Conservation (phyloP, 2,888 invertebrate species). For the Lithophane semibrunnea region DNA sequence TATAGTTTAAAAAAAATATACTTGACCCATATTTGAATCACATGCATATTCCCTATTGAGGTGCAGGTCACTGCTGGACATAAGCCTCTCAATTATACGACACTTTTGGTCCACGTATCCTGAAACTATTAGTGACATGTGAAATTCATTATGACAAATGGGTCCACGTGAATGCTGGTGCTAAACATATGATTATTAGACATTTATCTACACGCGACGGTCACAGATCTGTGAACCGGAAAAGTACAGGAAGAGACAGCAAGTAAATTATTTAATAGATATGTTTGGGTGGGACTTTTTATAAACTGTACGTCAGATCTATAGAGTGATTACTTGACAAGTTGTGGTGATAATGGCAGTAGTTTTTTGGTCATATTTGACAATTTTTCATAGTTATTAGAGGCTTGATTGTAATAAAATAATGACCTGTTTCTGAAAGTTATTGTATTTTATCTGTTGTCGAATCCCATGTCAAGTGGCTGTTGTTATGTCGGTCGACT, state of each 20-base stretch:
- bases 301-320: conserved; percentile 1
- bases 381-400: conserved; percentile 1
- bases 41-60: neutral
- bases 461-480: neutral
- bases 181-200: conserved; percentile 40
- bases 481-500: neutral
- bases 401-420: neutral
- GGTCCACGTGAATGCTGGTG: conserved; percentile 40
- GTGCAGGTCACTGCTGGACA: neutral
- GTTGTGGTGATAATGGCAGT: conserved; percentile 3
- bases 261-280: conserved; percentile 37
- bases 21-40: too few species aligned
- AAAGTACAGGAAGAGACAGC: conserved; percentile 49
- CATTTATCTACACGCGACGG: conserved; percentile 56
- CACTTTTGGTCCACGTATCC: neutral
- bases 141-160: conserved; percentile 23
- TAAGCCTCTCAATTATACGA: neutral
- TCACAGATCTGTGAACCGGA: conserved; percentile 65
- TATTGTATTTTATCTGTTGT: neutral
- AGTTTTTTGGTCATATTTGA: neutral
- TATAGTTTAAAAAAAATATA: too few species aligned
- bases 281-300: conserved; percentile 23
- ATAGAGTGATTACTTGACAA: conserved; percentile 21
- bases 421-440: neutral
- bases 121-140: conserved; percentile 21